Evolutionary conservation across 2,797 vertebrate species (phyloP).

Genomic region (Xenentodon cancila): DNA sequence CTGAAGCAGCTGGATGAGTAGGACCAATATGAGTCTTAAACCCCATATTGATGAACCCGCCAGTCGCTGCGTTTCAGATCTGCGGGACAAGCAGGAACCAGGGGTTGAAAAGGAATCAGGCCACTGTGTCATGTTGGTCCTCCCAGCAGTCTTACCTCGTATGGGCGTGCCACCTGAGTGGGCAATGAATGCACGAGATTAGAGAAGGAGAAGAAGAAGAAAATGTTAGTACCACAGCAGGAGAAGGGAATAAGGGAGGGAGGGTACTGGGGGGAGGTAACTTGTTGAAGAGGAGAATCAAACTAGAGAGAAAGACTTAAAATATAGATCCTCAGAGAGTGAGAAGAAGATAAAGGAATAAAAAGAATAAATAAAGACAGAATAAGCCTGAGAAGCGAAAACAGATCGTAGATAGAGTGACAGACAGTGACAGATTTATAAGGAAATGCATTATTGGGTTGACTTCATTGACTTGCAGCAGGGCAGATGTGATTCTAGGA

Average conservation of each 20-base stretch:
- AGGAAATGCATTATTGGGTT: conserved; percentile 73
- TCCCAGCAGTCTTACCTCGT: conserved; percentile 83
- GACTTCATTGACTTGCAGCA: conserved; percentile 68
- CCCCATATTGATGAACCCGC: conserved; percentile 59
- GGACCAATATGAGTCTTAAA: conserved; percentile 54
- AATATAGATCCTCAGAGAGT: conserved; percentile 60
- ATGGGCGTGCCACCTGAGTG: conserved; percentile 85
- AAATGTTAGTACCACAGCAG: conserved; percentile 81
- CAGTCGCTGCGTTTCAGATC: conserved; percentile 62
- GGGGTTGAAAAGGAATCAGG: conserved; percentile 74
- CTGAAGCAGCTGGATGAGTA: conserved; percentile 60
- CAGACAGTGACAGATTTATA: conserved; percentile 84
- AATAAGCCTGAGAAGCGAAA: conserved; percentile 96
- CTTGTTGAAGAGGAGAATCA: conserved; percentile 65
- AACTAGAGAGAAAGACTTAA: conserved; percentile 70
- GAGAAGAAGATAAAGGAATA: conserved; percentile 68
- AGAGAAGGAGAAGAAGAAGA: conserved; percentile 84
- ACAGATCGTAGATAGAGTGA: conserved; percentile 91
- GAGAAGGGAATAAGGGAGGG: conserved; percentile 49
- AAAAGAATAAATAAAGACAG: conserved; percentile 68
- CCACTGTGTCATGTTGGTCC: conserved; percentile 77
- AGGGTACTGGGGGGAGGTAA: conserved; percentile 37
- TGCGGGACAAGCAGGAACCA: conserved; percentile 65
- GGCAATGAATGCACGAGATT: conserved; percentile 86
- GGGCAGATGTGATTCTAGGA: conserved; percentile 59